Percentiles rank a stretch among this genome's conserved stretches.
Conservation (phyloP, 2,797 vertebrate species). For the Agapornis canus region DNA sequence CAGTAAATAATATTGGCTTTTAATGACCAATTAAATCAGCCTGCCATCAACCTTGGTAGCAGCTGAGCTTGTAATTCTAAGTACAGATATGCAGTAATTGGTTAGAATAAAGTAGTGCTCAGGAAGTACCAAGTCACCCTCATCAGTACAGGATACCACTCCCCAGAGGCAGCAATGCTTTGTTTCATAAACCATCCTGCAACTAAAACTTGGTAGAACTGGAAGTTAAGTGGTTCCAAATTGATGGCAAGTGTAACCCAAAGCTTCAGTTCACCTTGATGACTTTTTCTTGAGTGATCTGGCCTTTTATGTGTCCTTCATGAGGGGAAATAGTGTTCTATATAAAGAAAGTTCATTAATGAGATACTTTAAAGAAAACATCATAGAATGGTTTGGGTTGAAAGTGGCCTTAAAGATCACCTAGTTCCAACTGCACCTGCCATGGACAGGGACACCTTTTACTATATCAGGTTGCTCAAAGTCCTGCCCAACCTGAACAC, state of each 20-base stretch:
- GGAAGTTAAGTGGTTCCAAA: background rate
- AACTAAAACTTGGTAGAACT: background rate
- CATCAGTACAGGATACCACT: background rate
- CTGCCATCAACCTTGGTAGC: background rate
- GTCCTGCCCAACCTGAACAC: background rate
- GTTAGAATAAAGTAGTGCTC: background rate
- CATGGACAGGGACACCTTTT: background rate
- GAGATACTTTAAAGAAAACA: background rate
- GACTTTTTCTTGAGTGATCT: background rate
- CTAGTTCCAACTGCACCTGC: background rate
- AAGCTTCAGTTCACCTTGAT: background rate
- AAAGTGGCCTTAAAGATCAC: background rate
- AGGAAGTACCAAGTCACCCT: background rate
- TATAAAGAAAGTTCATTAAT: background rate
- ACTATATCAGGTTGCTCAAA: background rate
- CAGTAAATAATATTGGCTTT: conserved; percentile 52
- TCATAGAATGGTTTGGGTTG: background rate
- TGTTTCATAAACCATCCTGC: background rate
- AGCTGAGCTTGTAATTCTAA: background rate
- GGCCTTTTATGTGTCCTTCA: background rate
- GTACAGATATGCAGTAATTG: background rate
- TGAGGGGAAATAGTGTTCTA: background rate
- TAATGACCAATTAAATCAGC: conserved; percentile 45
- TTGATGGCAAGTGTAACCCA: background rate
- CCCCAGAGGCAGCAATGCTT: background rate